These are phyloP conservation scores for Drosophila setosimentum DNA, from an alignment of 2,888 invertebrate genomes.

Conservation along the genomic window DNA sequence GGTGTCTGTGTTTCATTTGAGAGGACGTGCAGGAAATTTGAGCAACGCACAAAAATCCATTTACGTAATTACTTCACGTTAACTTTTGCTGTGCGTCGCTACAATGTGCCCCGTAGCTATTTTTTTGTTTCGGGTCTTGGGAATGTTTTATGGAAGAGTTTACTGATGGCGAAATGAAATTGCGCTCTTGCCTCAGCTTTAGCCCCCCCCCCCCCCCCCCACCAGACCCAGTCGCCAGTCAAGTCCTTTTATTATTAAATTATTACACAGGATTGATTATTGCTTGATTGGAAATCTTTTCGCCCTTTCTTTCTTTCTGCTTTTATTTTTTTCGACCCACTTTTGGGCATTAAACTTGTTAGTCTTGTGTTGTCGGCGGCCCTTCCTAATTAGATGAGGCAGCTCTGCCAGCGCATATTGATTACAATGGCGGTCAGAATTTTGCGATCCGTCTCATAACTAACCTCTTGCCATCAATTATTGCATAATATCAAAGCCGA, in stretches of 20 bases:
- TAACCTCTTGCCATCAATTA: conserved; percentile 26
- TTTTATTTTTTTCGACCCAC: conserved; percentile 5
- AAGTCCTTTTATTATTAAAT: conserved; percentile 69
- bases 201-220: background rate
- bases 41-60: conserved; percentile 77
- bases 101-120: conserved; percentile 17
- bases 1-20: conserved; percentile 56
- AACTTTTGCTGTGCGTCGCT: conserved; percentile 65
- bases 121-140: conserved; percentile 15
- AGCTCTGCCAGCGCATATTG: conserved; percentile 45
- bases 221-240: background rate
- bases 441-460: conserved; percentile 22
- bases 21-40: conserved; percentile 77
- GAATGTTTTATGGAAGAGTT: conserved; percentile 33
- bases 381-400: conserved; percentile 57
- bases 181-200: conserved; percentile 9
- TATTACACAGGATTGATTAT: conserved; percentile 66
- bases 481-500: conserved; percentile 21
- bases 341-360: conserved; percentile 43
- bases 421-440: conserved; percentile 35
- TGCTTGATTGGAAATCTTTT: conserved; percentile 74
- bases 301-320: conserved; percentile 1
- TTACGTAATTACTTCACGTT: conserved; percentile 80
- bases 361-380: conserved; percentile 19
- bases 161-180: conserved; percentile 44